Base-by-base conservation (phyloP, 2,113 vertebrate genomes). In the Psittacus erithacus region DNA sequence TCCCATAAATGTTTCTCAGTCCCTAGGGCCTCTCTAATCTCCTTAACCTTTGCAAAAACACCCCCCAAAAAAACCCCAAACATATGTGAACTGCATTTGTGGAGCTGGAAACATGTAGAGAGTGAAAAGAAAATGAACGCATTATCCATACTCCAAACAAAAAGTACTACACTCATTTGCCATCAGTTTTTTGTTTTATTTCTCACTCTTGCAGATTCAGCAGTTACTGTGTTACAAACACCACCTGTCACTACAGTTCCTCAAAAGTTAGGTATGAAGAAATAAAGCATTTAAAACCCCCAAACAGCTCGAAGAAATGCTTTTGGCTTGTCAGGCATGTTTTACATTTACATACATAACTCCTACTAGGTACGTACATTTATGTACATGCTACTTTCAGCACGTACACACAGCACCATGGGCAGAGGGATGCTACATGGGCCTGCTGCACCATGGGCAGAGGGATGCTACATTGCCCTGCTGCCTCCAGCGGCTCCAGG, bases 381-480 rank as follows among this genome's bases (percentile, higher is more conserved):
- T 27, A 33, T 0, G 7, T 8, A 63, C 33, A 25, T 1, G 1
- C 33, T 38, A 19, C 31, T 62, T 74, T 12, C 77, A 64, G 78
- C 7, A 41, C 9, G 15, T 0, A 28, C 10, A 4, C 24, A 38
- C 13, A 82, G 41, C 19, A 46, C 20, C 1, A 1, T 0, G 3
- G 13, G 31, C 52, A 69, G 49, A 64, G 28, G 13, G 44, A 70
- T 24, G 67, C 39, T 70, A 10, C 14, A 27, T 1, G 4, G 13
- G 55, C 39, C 18, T 22, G 3, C 3, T 3, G 2, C 20, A 49
- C 19, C 1, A 0, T 0, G 3, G 13, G 31, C 50, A 68, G 52
- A 63, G 27, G 15, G 49, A 74, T 23, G 65, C 43, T 69, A 11
- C 13, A 28, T 1, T 4, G 15, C 47, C 38, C 19, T 23, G 3